Evolutionary conservation across 2,113 vertebrate genomes (phyloP), one percentile per base, ranked within the genome.

Genomic region (Malaclemys terrapin): DNA sequence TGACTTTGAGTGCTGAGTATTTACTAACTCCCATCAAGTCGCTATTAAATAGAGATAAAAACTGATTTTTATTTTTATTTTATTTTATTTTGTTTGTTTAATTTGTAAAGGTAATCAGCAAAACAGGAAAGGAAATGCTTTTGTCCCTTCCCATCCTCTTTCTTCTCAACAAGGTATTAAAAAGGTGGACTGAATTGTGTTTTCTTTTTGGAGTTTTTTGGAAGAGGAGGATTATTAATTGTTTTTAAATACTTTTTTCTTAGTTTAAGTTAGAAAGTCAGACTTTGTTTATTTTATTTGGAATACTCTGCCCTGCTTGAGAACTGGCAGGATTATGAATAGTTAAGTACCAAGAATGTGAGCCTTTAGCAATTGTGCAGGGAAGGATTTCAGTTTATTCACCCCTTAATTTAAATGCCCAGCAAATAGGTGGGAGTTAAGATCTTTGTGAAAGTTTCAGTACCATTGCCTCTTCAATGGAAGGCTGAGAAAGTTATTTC

Each of bases 1-100:
- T 19, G 89, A 69, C 19, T 59, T 87, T 79, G 59, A 76, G 90
- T 54, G 19, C 35, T 81, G 31, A 47, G 24, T 85, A 27, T 85
- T 38, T 27, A 0, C 65, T 17, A 6, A 50, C 88, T 52, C 24
- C 82, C 24, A 56, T 81, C 0, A 0, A 79, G 53, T 20, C 50
- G 27, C 38, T 35, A 49, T 4, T 89, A 16, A 42, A 5, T 85
- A 83, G 45, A 49, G 10, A 22, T 57, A 76, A 75, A 82, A 76
- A 10, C 69, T 88, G 62, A 35, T 65, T 35, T 65, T 8, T n/a
- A 19, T 69, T n/a, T n/a, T 69, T 16, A n/a, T 69, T 59, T 29
- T 59, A 29, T 3, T 45, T 45, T 45, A 45, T 45, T 45, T 91
- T 14, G 85, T 87, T 79, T 75, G 24, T 75, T 90, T 87, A 81